These are phyloP conservation scores for Cacoxenus indagator DNA, from an alignment of 2,888 invertebrate genomes.

Conservation along the genomic window DNA sequence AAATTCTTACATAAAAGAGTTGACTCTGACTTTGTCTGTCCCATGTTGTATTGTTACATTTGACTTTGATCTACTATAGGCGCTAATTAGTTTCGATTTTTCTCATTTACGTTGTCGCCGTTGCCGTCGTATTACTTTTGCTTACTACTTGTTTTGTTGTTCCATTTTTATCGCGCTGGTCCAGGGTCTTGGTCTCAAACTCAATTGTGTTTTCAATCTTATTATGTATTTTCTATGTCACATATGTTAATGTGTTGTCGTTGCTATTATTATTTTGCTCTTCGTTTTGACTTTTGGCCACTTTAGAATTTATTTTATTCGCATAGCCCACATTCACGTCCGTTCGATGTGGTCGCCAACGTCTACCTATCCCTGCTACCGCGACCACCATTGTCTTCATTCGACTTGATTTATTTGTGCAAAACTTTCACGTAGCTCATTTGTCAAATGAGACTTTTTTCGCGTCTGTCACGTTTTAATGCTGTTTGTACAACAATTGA, in stretches of 20 bases:
- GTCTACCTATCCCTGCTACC: not conserved
- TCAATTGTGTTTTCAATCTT: not conserved
- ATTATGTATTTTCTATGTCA: not conserved
- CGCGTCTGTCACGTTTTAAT: slow-evolving; percentile 53
- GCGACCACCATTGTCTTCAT: not conserved
- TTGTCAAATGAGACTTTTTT: slow-evolving; percentile 53
- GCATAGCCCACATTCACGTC: no score
- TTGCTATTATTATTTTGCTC: no score
- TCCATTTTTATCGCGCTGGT: not conserved
- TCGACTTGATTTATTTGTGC: slow-evolving; percentile 27
- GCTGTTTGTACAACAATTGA: slow-evolving; percentile 34
- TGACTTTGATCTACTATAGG: slow-evolving; percentile 56
- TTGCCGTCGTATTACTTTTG: not conserved
- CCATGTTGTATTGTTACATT: slow-evolving; percentile 42
- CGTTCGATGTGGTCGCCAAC: not conserved
- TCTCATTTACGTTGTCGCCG: not conserved
- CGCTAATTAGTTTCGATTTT: slow-evolving; percentile 57
- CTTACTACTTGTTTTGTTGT: not conserved
- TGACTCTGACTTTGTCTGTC: slow-evolving; percentile 56
- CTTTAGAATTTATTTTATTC: no score
- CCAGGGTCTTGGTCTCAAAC: not conserved
- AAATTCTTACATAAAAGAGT: no score
- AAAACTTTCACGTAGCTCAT: slow-evolving; percentile 60
- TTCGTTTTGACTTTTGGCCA: slow-evolving; percentile 5
- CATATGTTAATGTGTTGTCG: not conserved